Percentiles rank a stretch among this genome's conserved stretches.
These are phyloP conservation scores for Zaprionus nigranus DNA, from an alignment of 1,140 invertebrate genomes.

Conservation along the genomic window DNA sequence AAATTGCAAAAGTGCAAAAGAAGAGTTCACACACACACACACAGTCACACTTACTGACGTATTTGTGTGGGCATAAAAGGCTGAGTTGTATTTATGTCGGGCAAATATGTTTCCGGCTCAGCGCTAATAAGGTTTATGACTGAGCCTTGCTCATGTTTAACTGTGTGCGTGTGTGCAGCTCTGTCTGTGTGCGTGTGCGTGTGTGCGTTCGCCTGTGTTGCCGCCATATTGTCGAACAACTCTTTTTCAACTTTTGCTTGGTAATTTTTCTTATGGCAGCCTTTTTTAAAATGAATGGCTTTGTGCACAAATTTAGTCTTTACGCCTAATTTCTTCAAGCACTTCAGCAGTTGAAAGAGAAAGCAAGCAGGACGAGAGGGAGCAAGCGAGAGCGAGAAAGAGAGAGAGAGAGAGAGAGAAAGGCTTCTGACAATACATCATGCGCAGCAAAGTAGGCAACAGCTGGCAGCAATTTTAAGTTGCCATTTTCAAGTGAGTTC, in stretches of 20 bases:
- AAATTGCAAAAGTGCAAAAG: slow-evolving; percentile 79
- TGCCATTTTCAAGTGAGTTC: slow-evolving; percentile 40
- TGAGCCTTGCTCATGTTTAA: slow-evolving; percentile 34
- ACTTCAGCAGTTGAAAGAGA: background rate
- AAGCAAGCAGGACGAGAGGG: background rate
- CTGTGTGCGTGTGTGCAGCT: background rate
- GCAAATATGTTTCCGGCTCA: slow-evolving; percentile 79
- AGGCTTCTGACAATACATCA: slow-evolving; percentile 70
- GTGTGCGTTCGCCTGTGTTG: slow-evolving; percentile 20
- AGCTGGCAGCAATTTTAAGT: slow-evolving; percentile 72
- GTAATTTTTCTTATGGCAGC: slow-evolving; percentile 70
- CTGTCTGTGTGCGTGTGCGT: slow-evolving; percentile 11
- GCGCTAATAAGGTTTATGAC: slow-evolving; percentile 82
- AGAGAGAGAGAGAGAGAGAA: background rate
- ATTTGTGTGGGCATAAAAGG: slow-evolving; percentile 49
- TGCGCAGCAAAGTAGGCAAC: slow-evolving; percentile 76
- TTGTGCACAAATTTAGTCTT: slow-evolving; percentile 77
- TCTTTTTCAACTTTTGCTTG: slow-evolving; percentile 63
- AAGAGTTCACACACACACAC: slow-evolving; percentile 41
- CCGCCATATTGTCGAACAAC: slow-evolving; percentile 74
- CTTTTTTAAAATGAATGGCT: slow-evolving; percentile 78
- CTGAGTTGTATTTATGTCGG: slow-evolving; percentile 77
- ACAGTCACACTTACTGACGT: background rate
- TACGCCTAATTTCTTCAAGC: slow-evolving; percentile 75
- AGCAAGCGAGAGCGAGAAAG: background rate